These are phyloP conservation scores for Sialia sialis DNA, from an alignment of 2,113 vertebrate species.

Conservation along the genomic window DNA sequence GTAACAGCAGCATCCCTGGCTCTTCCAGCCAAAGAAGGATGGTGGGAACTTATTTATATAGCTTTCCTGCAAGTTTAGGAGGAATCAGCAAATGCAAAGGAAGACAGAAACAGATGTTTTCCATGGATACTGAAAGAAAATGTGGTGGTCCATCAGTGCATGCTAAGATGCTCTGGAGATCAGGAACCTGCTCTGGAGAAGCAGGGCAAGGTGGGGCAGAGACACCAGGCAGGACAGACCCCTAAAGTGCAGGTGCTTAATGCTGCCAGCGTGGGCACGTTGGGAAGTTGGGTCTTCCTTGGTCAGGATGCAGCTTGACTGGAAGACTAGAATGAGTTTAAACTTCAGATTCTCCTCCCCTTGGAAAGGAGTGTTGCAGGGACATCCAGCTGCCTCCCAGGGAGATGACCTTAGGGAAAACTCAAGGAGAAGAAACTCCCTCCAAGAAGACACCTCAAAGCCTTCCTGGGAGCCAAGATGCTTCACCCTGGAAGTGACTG, in stretches of 20 bases:
- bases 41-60: not conserved
- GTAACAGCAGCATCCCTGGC: not conserved
- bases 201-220: not conserved
- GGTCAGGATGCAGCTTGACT: slow-evolving; percentile 38
- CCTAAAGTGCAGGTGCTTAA: slow-evolving; percentile 68
- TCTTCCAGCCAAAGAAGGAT: not conserved
- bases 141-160: not conserved
- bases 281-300: slow-evolving; percentile 37
- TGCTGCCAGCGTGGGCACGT: not conserved
- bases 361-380: not conserved
- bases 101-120: slow-evolving; percentile 20
- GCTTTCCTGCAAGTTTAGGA: not conserved
- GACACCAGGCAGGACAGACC: slow-evolving; percentile 3
- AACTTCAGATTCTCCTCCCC: slow-evolving; percentile 12
- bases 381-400: not conserved
- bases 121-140: not conserved
- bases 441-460: not conserved
- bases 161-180: not conserved
- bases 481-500: not conserved
- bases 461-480: not conserved
- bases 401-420: not conserved
- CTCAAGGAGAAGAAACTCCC: not conserved
- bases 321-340: slow-evolving; percentile 55
- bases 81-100: not conserved
- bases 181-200: not conserved